Evolutionary conservation across 92 coral and sea anemone genomes (phyloP), one percentile per base, ranked within the genome.

Genomic region (Phenganax subtilis): DNA sequence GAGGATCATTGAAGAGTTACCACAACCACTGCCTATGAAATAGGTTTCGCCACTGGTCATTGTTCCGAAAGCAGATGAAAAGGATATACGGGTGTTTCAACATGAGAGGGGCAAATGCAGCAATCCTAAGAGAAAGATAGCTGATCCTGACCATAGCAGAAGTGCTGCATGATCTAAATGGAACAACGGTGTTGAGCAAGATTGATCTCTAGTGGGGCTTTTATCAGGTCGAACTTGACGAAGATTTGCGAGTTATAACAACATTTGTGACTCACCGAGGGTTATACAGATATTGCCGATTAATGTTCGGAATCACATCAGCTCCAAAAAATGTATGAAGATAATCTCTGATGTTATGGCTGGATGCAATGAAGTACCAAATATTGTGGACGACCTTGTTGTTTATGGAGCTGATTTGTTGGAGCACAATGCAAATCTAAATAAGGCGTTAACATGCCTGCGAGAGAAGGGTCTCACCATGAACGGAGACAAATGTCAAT

Each of bases 401-500:
- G 61, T 54, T n/a, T 75, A 53, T 52, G 80, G 80, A n/a, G 55
- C 25, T 17, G 59, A 37, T 9, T 47, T 47, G 6, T 51, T 27
- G 30, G 81, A 76, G 31, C 75, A 80, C 64, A 75, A 80, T 57
- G 57, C 51, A n/a, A 71, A 67, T 20, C 55, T 80, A 27, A 37
- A 64, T 12, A 61, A 25, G 9, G 59, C 29, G 37, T 59, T 80
- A 8, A 29, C 4, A 29, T 58, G 84, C 29, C 72, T 80, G 6
- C 54, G 71, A 44, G 61, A 86, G 16, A 44, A 66, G 14, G 83
- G 85, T 52, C 51, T 87, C 51, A 87, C 90, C 8, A 57, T 87
- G 37, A 88, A 90, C 71, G 85, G 70, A 14, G 85, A 28, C 17
- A 89, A 89, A 37, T 89, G 82, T 11, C 85, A 81, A 76, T 87